Evolutionary conservation across 1,140 invertebrate species (phyloP), one percentile per base, ranked within the genome.

Genomic region (Atta texana): DNA sequence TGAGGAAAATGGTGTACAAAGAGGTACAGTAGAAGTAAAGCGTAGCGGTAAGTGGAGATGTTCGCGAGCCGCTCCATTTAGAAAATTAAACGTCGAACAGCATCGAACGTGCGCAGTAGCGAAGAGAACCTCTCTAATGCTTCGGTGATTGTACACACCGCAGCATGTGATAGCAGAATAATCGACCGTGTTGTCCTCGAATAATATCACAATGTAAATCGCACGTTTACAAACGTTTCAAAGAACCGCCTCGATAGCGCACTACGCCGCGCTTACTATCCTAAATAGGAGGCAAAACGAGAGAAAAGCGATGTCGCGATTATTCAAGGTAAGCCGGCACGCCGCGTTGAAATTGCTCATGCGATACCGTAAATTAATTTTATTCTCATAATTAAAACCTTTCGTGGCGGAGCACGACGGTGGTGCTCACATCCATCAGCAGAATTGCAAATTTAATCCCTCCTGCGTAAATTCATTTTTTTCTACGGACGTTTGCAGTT

Each of bases 311-410:
- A 74, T 12, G 31, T 74, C 53, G 55, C 24, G 68, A 44, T 74
- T 82, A 82, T 82, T 59, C 55, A 57, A 82, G 68, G 24, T 49
- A 14, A 74, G 39, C 66, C 14, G 64, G 16, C 61, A 34, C n/a
- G 4, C 0, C 34, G 61, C 28, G 55, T 39, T 59, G 80, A 55
- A 82, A 82, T 82, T 74, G 68, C 69, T 61, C 68, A 24, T 59
- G 21, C 71, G 63, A 82, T 81, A 57, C 80, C 55, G 68, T 74
- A 74, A 82, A 82, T 82, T 82, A 82, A 82, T 81, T 69, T 81
- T 81, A 81, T 82, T 82, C 80, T 82, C 80, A 59, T 82, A 82
- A 82, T 74, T 82, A 82, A 82, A 82, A 74, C 57, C 80, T 82
- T 82, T 82, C 68, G 68, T 39, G 80, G 39, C 80, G 34, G 34